Evolutionary conservation across 2,888 invertebrate genomes (phyloP), one percentile per base, ranked within the genome.

Genomic region (Mythimna albipuncta): DNA sequence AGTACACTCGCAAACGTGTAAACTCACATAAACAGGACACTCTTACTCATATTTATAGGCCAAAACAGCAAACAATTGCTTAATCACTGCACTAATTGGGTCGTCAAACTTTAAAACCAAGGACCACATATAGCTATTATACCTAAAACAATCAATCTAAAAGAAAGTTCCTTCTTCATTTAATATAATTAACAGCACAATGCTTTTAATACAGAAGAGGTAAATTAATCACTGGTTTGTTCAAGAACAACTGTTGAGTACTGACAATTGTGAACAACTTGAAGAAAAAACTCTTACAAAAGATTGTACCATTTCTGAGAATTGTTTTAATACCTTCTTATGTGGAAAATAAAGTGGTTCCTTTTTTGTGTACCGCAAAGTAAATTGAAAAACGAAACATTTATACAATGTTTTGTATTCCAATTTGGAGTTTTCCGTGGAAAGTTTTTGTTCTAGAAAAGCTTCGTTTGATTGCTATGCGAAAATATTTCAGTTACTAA

Each of bases 181-280:
- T 75, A 64, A 74, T 63, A 70, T 81, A 79, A 81, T 81, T 83
- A 83, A 81, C 83, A 83, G 65, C 62, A 79, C 83, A 81, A 83
- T 83, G 83, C 83, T 81, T 83, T 79, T 83, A 81, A 79, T 81
- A 83, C 80, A 75, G 79, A 79, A 79, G 64, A 81, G 80, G 83
- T 75, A 81, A 79, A 81, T 79, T 83, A 81, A 81, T 81, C 83
- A 81, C 80, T 64, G 80, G 83, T 70, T 79, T 79, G 80, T 81
- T 79, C 75, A 75, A 59, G 52, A 74, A 79, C 80, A 83, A 83
- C 80, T 83, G 83, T 55, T 70, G 80, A 82, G 80, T 68, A 77
- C 81, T 10, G 16, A 79, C 75, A 74, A 83, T 79, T 67, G 80
- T 79, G 74, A 57, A 16, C 35, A 82, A 82, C 41, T 78, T 68